Base-by-base conservation (phyloP, 2,113 vertebrate genomes). In the Pseudois nayaur region DNA sequence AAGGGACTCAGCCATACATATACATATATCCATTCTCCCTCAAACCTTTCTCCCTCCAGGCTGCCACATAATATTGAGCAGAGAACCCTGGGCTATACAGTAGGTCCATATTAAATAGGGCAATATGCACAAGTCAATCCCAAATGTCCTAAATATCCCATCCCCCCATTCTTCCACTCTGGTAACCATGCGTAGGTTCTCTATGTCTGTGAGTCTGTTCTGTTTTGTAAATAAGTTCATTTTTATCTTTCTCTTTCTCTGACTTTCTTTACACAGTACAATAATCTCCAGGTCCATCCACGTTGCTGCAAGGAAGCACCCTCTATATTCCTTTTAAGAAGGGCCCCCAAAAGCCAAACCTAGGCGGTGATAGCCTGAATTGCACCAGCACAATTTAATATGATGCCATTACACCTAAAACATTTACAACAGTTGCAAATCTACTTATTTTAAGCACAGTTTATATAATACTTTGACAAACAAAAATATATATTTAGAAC, bases 401-500 rank as follows among this genome's bases (percentile, higher is more conserved):
- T 91, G 98, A 97, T 98, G 98, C 71, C 96, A 98, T 98, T 97
- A 97, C 97, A 97, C 67, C 98, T 81, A 98, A 98, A 98, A 98
- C 98, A 97, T 97, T 98, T 95, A 98, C 94, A 40, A 97, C 96
- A 98, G 87, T 92, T 96, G 87, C 45, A 76, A 97, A 98, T 92
- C 90, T 98, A 98, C 96, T 97, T 98, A 98, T 97, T 98, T 54
- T 98, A 98, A 94, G 54, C 97, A 98, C 98, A 98, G 89, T 98
- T 98, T 98, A 98, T 98, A 96, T 96, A 98, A 98, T 97, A 99
- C 98, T 98, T 98, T 99, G 97, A 98, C 99, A 99, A 99, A 99
- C 98, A 99, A 99, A 99, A 99, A 99, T 99, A 99, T 99, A 99
- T 84, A 97, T 98, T 98, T 98, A 98, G 91, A 99, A 99, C 98